phyloP scores from a whole-genome alignment of 2,797 vertebrate species.

The Syngnathus acus region DNA sequence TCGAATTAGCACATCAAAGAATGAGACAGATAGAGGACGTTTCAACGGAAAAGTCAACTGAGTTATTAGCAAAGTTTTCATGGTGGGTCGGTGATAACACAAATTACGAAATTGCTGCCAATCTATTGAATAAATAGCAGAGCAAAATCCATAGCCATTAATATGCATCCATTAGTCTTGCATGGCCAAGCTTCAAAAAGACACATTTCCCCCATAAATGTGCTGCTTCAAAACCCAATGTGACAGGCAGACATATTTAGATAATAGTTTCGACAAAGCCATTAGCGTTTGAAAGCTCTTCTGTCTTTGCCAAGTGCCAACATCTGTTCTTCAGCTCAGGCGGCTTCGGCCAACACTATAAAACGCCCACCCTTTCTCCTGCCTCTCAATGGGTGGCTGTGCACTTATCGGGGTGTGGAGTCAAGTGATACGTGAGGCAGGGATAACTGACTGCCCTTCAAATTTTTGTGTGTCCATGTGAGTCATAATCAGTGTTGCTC shows the following conservation, averaged over 20 bases:
- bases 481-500: conserved; percentile 11
- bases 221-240: conserved; percentile 43
- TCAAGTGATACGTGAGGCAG: conserved; percentile 15
- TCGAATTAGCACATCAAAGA: conserved; percentile 11
- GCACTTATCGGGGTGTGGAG: conserved; percentile 28
- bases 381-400: conserved; percentile 18
- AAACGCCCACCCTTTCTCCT: background rate
- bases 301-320: conserved; percentile 46
- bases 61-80: conserved; percentile 8
- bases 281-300: conserved; percentile 43
- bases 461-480: conserved; percentile 11
- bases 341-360: conserved; percentile 13
- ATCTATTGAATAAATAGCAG: conserved; percentile 19
- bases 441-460: background rate
- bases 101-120: conserved; percentile 14
- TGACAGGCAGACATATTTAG: conserved; percentile 50
- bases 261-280: conserved; percentile 46
- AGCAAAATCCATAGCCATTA: conserved; percentile 14
- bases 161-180: conserved; percentile 19
- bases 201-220: conserved; percentile 33
- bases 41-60: conserved; percentile 13
- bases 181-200: conserved; percentile 21
- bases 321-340: conserved; percentile 52
- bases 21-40: conserved; percentile 9
- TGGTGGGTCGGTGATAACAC: background rate